A percentile compares a stretch with the other conserved stretches of the same genome.
These are phyloP conservation scores for Pithys albifrons DNA, from an alignment of 2,113 vertebrate genomes.

Conservation along the genomic window DNA sequence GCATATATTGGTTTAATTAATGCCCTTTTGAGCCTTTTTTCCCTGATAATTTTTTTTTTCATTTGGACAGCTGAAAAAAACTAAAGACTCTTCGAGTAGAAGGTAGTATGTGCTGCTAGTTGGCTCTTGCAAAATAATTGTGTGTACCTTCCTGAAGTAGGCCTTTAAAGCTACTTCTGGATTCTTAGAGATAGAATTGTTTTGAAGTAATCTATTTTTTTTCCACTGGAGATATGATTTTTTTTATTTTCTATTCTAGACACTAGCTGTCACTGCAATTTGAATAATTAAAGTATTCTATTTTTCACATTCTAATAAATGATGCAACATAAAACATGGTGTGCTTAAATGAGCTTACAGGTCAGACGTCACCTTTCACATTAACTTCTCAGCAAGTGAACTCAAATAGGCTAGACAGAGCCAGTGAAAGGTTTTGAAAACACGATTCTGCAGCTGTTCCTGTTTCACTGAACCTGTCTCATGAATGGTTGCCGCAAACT, in stretches of 20 bases:
- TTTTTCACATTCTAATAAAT: background rate
- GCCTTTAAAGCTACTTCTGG: background rate
- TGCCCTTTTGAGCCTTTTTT: background rate
- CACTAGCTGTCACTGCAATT: background rate
- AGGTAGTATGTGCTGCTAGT: background rate
- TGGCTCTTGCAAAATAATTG: background rate
- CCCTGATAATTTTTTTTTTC: background rate
- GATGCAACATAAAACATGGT: background rate
- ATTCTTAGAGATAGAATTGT: background rate
- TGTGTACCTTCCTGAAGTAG: background rate
- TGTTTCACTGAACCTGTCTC: background rate
- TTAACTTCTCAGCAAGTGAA: background rate
- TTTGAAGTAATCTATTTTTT: background rate
- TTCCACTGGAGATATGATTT: background rate
- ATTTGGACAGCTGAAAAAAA: background rate
- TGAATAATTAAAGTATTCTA: conserved; percentile 4
- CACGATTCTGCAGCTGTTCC: background rate
- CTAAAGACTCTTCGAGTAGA: background rate
- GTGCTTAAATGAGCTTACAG: background rate
- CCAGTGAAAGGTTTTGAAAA: background rate
- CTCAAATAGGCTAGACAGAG: background rate
- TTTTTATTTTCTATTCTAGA: background rate
- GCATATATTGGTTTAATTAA: background rate
- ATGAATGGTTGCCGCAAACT: background rate
- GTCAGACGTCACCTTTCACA: background rate